Percentiles rank a stretch among this genome's conserved stretches.
Conservation (phyloP, 2,113 vertebrate species). For the Xyliphius kryptos region DNA sequence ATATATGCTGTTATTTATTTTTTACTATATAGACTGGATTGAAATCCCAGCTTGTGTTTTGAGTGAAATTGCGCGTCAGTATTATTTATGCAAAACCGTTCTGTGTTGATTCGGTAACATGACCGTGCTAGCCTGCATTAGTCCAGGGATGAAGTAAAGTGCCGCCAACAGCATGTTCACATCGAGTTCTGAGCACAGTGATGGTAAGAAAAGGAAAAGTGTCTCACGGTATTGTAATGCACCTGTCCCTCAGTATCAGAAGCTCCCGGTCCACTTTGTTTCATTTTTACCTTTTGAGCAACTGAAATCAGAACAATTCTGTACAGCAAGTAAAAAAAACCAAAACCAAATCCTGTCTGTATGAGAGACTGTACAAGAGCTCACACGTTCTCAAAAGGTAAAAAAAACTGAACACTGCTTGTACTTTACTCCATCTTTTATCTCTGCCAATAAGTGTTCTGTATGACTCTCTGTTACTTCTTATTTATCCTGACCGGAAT, state of each 20-base stretch:
- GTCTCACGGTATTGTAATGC: too few relatives aligned
- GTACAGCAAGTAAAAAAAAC: slow-evolving; percentile 12
- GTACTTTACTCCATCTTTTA: slow-evolving; percentile 55
- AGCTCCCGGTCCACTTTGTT: slow-evolving; percentile 6
- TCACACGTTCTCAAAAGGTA: slow-evolving; percentile 72
- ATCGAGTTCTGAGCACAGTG: too few relatives aligned
- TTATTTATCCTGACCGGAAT: slow-evolving; percentile 49
- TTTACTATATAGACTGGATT: slow-evolving; percentile 49
- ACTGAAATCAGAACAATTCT: too few relatives aligned
- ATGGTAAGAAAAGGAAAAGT: too few relatives aligned
- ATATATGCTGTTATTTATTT: slow-evolving; percentile 58
- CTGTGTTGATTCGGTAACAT: slow-evolving; percentile 41
- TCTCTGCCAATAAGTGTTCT: slow-evolving; percentile 70
- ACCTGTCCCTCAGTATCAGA: too few relatives aligned
- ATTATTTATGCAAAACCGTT: slow-evolving; percentile 43
- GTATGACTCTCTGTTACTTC: slow-evolving; percentile 57
- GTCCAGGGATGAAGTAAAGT: slow-evolving; percentile 20
- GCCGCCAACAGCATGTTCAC: background rate
- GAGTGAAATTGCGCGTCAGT: slow-evolving; percentile 50
- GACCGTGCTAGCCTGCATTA: slow-evolving; percentile 27
- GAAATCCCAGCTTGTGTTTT: slow-evolving; percentile 48
- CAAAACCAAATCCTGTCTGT: too few relatives aligned
- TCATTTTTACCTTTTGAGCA: slow-evolving; percentile 20
- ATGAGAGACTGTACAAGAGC: background rate
- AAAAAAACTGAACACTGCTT: slow-evolving; percentile 52